A percentile compares a stretch with the other conserved stretches of the same genome.
These are phyloP conservation scores for Dendroctonus ponderosae DNA, from an alignment of 1,140 invertebrate genomes.

Conservation along the genomic window DNA sequence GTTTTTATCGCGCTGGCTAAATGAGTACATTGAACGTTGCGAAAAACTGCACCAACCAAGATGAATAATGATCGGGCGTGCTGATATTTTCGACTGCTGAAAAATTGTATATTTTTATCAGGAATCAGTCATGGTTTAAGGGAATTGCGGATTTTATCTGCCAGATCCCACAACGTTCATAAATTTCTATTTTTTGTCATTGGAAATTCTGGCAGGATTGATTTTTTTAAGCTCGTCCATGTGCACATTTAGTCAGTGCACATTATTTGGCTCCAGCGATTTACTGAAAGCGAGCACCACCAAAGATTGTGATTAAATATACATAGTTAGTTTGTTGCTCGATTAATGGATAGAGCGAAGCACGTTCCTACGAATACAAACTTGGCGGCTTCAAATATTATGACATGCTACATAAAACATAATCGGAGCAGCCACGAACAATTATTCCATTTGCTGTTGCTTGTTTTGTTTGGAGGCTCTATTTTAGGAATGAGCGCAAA, in stretches of 20 bases:
- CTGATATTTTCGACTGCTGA: conserved; percentile 31
- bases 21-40: conserved; percentile 34
- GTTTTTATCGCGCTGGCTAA: conserved; percentile 35
- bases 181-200: too few relatives aligned
- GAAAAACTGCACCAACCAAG: conserved; percentile 23
- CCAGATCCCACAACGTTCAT: not conserved
- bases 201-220: too few relatives aligned
- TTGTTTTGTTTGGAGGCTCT: conserved; percentile 8
- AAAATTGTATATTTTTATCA: conserved; percentile 32
- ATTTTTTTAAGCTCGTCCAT: too few relatives aligned
- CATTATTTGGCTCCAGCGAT: too few relatives aligned
- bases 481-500: conserved; percentile 10
- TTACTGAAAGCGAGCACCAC: too few relatives aligned
- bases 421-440: too few relatives aligned
- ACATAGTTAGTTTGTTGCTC: too few relatives aligned
- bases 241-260: too few relatives aligned
- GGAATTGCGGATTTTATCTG: conserved; percentile 12
- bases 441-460: conserved; percentile 1
- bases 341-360: not conserved
- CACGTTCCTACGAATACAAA: not conserved
- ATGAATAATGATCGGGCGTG: conserved; percentile 31
- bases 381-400: too few relatives aligned
- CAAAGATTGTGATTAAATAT: too few relatives aligned
- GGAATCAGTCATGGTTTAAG: conserved; percentile 15
- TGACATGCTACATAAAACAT: too few relatives aligned